Base-by-base conservation (phyloP, 2,888 invertebrate genomes). In the Drosophila paramelanica region DNA sequence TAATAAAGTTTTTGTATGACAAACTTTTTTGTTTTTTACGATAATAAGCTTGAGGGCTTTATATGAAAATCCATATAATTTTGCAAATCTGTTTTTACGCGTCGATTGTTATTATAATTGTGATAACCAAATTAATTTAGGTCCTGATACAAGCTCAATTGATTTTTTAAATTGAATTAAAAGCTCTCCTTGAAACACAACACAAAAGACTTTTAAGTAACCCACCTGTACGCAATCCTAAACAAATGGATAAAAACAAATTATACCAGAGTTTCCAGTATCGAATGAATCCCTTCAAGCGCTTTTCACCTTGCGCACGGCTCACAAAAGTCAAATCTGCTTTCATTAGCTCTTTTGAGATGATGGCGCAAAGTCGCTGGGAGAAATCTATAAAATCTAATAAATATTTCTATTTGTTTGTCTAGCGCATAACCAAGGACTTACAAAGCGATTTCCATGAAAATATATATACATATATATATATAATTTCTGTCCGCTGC, bases 321-420 rank as follows among this genome's bases (percentile, higher is more conserved):
- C 11, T 2, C 33, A 23, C 31, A 14, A 55, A 45, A n/a, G 1
- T 5, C 11, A 17, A 57, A 31, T 38, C 8, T 17, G 17, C 4
- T 41, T 65, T 52, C 25, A 47, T 66, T 39, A 45, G 33, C n/a
- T 38, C 20, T 14, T 20, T 46, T 11, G 8, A 10, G 20, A 49
- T 31, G 36, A 17, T 20, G 55, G 23, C 17, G 38, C n/a, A 17
- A 46, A 41, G 14, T 56, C 2, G 36, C 25, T 31, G 10, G 1
- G n/a, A 36, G 10, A 55, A 49, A 41, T 46, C 42, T 39, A 58
- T n/a, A 25, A 69, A 64, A 60, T 65, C 52, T 55, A 74, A 74
- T 74, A 74, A 74, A 77, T 77, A 68, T 65, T 67, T 65, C 23
- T 49, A 57, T 67, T 72, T 80, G 67, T 64, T 66, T 67, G 52